Percentiles rank a stretch among this genome's conserved stretches.
Conservation (phyloP, 2,797 vertebrate species). For the Eulemur mongoz region DNA sequence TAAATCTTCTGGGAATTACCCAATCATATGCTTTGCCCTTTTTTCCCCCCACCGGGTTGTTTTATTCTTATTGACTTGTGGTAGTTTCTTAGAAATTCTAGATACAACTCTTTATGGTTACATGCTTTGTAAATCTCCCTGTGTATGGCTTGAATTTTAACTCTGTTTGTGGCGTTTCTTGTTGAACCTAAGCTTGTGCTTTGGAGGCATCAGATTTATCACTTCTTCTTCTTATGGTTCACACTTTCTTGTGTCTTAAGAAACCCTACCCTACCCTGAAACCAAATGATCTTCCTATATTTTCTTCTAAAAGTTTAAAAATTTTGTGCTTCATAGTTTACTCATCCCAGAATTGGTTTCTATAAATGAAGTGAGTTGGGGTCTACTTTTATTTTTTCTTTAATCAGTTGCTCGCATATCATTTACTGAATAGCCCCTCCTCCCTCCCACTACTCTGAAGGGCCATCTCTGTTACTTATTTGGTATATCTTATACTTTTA, state of each 20-base stretch:
- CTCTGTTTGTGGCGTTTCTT: neutral
- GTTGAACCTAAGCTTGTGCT: neutral
- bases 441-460: neutral
- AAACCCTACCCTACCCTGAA: neutral
- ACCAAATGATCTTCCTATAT: neutral
- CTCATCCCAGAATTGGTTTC: neutral
- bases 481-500: neutral
- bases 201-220: neutral
- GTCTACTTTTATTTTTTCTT: neutral
- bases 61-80: neutral
- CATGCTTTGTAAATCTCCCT: neutral
- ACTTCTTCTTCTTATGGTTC: neutral
- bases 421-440: neutral
- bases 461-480: neutral
- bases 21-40: neutral
- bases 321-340: neutral
- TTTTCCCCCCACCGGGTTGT: neutral
- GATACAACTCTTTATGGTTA: neutral
- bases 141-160: neutral
- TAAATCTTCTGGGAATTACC: neutral
- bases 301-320: conserved; percentile 2
- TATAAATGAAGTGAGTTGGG: neutral
- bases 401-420: neutral
- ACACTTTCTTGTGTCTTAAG: neutral
- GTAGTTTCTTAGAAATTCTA: neutral